These are phyloP conservation scores for Ptiloglossa arizonensis DNA, from an alignment of 1,140 invertebrate genomes.

Conservation along the genomic window DNA sequence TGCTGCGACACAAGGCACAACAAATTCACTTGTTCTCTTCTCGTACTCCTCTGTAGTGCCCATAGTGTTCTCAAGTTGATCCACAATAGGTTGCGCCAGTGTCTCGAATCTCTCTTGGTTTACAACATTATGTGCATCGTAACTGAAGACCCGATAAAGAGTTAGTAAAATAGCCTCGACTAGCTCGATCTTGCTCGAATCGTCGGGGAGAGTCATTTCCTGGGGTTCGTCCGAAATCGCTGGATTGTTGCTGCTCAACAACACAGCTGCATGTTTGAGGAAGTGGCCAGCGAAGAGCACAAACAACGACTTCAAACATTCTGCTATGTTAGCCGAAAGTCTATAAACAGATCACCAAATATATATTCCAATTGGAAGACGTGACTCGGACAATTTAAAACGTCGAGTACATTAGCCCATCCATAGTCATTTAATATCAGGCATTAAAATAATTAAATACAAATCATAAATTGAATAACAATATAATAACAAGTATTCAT, in stretches of 20 bases:
- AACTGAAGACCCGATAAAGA: constrained; percentile 89
- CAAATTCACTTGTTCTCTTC: constrained; percentile 83
- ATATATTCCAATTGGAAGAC: no score
- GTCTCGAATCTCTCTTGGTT: constrained; percentile 92
- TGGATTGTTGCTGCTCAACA: constrained; percentile 83
- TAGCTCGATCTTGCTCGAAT: constrained; percentile 84
- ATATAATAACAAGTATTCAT: no score
- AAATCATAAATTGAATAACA: no score
- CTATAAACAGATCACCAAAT: constrained; percentile 76
- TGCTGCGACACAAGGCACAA: constrained; percentile 91
- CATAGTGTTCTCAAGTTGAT: constrained; percentile 92
- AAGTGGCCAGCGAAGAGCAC: constrained; percentile 94
- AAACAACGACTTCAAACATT: constrained; percentile 93
- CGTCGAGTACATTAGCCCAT: no score
- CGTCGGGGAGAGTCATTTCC: constrained; percentile 81
- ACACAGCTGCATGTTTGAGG: constrained; percentile 88
- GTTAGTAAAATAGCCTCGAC: constrained; percentile 88
- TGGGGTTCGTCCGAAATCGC: constrained; percentile 74
- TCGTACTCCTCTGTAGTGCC: constrained; percentile 85
- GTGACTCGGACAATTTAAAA: no score
- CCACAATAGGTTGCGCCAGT: constrained; percentile 92
- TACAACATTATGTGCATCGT: constrained; percentile 91
- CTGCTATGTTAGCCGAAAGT: constrained; percentile 89
- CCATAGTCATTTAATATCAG: no score
- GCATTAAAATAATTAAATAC: no score